Evolutionary conservation across 1,140 invertebrate species (phyloP).

Genomic region (Zaprionus capensis): DNA sequence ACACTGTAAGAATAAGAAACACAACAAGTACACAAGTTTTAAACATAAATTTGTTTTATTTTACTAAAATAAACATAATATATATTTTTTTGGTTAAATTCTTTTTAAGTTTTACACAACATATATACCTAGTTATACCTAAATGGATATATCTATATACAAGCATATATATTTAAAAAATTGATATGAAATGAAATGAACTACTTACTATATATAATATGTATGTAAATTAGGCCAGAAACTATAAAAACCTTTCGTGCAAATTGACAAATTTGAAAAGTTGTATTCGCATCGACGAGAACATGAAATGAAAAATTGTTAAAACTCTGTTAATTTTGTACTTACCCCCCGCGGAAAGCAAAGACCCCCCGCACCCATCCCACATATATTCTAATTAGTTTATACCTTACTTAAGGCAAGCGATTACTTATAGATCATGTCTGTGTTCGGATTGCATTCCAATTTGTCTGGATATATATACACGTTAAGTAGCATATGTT

Average conservation of each 20-base stretch:
- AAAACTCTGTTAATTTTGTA: slow-evolving; percentile 32
- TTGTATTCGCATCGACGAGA: slow-evolving; percentile 13
- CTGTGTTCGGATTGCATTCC: background rate
- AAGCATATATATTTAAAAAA: slow-evolving; percentile 60
- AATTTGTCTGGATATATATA: background rate
- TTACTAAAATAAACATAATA: slow-evolving; percentile 44
- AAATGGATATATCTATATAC: slow-evolving; percentile 49
- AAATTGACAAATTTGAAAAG: slow-evolving; percentile 54
- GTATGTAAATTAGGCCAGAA: slow-evolving; percentile 39
- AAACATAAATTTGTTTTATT: slow-evolving; percentile 56
- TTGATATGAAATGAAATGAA: slow-evolving; percentile 34
- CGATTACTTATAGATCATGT: slow-evolving; percentile 23
- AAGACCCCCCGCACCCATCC: background rate
- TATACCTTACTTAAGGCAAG: slow-evolving; percentile 31
- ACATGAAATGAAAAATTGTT: slow-evolving; percentile 11
- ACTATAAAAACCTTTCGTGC: slow-evolving; percentile 22
- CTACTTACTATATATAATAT: slow-evolving; percentile 29
- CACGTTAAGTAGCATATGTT: slow-evolving; percentile 16
- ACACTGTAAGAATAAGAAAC: slow-evolving; percentile 55
- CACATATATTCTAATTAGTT: slow-evolving; percentile 7
- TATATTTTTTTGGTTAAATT: slow-evolving; percentile 74
- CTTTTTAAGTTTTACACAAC: slow-evolving; percentile 70
- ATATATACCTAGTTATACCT: slow-evolving; percentile 45
- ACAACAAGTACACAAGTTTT: slow-evolving; percentile 73
- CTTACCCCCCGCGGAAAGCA: slow-evolving; percentile 4